Conservation (phyloP, 2,113 vertebrate species). For the Dipodomys stephensi region DNA sequence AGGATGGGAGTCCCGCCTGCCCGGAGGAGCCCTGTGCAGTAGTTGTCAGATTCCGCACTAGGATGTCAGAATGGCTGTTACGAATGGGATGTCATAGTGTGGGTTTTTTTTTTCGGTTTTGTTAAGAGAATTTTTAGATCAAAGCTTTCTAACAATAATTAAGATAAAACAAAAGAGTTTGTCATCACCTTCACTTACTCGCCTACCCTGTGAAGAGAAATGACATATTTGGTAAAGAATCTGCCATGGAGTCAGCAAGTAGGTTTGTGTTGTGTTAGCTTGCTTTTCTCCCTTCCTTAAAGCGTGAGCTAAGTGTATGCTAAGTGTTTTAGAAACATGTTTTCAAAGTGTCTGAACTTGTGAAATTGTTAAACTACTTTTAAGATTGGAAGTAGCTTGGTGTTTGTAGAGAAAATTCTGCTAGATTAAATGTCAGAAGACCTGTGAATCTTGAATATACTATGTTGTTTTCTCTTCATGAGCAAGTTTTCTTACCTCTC, state of each 20-base stretch:
- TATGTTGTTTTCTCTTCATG: not conserved
- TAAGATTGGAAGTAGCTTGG: not conserved
- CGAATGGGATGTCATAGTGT: not conserved
- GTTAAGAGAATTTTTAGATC: conserved; percentile 2
- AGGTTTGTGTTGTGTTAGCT: not conserved
- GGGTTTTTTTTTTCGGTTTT: conserved; percentile 8
- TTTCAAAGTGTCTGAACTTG: conserved; percentile 42
- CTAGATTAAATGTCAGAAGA: not conserved
- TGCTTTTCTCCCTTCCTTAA: not conserved
- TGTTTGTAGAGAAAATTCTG: not conserved
- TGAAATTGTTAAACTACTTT: not conserved
- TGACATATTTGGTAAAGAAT: not conserved
- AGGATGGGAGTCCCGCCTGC: not conserved
- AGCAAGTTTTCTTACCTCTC: not conserved
- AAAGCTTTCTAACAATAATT: conserved; percentile 6
- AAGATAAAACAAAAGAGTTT: not conserved
- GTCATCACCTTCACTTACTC: not conserved
- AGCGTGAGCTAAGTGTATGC: not conserved
- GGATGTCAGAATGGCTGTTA: not conserved
- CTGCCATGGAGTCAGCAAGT: not conserved
- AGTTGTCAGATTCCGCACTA: not conserved
- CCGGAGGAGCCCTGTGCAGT: not conserved
- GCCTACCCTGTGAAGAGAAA: not conserved
- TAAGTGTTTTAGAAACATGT: conserved; percentile 14
- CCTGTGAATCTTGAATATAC: not conserved